Base-by-base conservation (phyloP, 2,888 invertebrate species). In the Nipponacmea schrenckii region DNA sequence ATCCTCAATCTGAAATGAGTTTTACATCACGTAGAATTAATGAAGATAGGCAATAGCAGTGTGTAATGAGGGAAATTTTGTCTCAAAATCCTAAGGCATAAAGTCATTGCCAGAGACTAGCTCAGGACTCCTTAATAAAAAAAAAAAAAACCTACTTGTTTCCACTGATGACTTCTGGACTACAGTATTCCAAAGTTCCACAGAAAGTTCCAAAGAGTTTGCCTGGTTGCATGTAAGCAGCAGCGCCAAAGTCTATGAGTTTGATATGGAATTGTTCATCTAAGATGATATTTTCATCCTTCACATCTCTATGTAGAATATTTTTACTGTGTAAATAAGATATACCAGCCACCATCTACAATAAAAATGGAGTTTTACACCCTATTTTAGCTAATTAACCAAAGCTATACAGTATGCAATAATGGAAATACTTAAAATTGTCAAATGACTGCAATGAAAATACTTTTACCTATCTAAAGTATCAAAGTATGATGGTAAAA, bases 231-330 rank as follows among this genome's bases (percentile, higher is more conserved):
- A 90, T 85, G 82, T 92, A 93, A 1, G 94, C 92, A 0, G 94
- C 94, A 0, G 94, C 93, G 20, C 94, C 94, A 86, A 94, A 94
- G 87, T 94, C 94, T 67, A 94, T 94, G 39, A 94, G 90, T 81
- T 94, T 94, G 67, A 93, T 92, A 82, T 92, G 92, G 85, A 94
- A 94, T 78, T 91, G 90, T 81, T 93, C 92, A 89, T 94, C 92
- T 65, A 94, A 91, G 73, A 94, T 93, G 31, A 94, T 92, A 86
- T 94, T 94, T 86, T 94, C 94, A 84, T 94, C 94, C 84, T 94
- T 94, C 72, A 94, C 92, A 85, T 94, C 94, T 15, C 94, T 91
- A 85, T 94, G 94, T 0, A 94, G 88, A 76, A 94, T 93, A 81
- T 91, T 91, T 24, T 92, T 87, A 8, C 75, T 73, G 87, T 94